phyloP scores from a whole-genome alignment of 2,797 vertebrate species.

The Epinephelus coioides region DNA sequence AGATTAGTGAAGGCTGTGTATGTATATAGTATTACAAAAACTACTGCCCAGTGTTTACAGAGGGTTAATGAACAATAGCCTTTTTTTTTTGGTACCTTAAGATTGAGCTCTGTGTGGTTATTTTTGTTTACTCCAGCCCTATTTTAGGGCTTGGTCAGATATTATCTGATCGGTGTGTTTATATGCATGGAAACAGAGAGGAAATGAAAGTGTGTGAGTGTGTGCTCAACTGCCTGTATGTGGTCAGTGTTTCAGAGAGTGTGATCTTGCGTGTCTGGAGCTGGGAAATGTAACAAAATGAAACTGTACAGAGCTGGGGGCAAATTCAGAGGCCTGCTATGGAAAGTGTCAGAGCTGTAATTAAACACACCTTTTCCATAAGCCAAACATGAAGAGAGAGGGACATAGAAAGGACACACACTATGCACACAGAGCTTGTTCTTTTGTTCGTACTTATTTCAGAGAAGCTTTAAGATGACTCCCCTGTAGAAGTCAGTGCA shows the following conservation, averaged over 20 bases:
- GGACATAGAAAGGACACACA: slow-evolving; percentile 4
- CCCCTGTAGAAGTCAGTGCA: slow-evolving; percentile 15
- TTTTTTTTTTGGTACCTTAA: neutral
- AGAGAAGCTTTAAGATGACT: slow-evolving; percentile 20
- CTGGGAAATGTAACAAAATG: slow-evolving; percentile 8
- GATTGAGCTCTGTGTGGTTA: neutral
- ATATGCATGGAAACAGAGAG: neutral
- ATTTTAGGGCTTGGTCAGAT: neutral
- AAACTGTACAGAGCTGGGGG: slow-evolving; percentile 30
- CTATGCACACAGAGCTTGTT: neutral
- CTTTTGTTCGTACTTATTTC: slow-evolving; percentile 31
- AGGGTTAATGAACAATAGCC: neutral
- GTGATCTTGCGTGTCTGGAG: slow-evolving; percentile 28
- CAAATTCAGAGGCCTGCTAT: slow-evolving; percentile 24
- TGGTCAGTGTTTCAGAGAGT: slow-evolving; percentile 14
- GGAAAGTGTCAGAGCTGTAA: slow-evolving; percentile 52
- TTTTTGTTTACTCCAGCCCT: neutral
- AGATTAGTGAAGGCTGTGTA: slow-evolving; percentile 24
- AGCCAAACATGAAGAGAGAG: slow-evolving; percentile 1
- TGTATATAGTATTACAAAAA: slow-evolving; percentile 21
- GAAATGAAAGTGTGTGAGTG: slow-evolving; percentile 1
- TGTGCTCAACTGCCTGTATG: neutral
- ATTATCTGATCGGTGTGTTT: slow-evolving; percentile 3
- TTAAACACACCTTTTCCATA: slow-evolving; percentile 50
- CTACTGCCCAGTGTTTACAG: neutral